Conservation (phyloP, 2,797 vertebrate species). For the Tamandua tetradactyla region DNA sequence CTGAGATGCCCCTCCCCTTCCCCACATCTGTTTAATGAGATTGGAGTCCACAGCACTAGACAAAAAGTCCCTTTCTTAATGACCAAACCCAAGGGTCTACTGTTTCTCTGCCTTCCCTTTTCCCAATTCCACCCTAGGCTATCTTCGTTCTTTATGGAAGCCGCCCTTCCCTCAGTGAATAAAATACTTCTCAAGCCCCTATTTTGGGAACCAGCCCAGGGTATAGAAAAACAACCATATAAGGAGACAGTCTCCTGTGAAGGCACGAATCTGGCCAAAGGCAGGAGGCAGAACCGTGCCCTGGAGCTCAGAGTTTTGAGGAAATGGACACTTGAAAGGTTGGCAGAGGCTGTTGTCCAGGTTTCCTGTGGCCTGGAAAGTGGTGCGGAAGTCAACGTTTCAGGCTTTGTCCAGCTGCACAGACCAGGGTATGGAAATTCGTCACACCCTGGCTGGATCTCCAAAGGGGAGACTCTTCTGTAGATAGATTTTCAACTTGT, state of each 20-base stretch:
- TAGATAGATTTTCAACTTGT: neutral
- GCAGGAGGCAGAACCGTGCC: neutral
- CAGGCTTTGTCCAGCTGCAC: neutral
- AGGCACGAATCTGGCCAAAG: neutral
- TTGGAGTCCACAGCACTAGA: neutral
- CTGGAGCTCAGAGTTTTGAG: neutral
- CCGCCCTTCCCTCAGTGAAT: conserved; percentile 60
- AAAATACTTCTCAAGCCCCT: conserved; percentile 49
- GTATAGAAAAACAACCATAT: neutral
- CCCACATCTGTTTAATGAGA: neutral
- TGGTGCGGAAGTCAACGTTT: neutral
- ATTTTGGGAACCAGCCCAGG: conserved; percentile 55
- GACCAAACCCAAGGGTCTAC: neutral
- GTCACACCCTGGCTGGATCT: neutral
- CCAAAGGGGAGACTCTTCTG: neutral
- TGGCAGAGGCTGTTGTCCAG: conserved; percentile 22
- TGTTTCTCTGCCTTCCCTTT: conserved; percentile 12
- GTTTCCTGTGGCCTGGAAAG: conserved; percentile 48
- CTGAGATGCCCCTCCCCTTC: accelerated
- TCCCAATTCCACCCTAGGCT: neutral
- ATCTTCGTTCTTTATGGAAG: neutral
- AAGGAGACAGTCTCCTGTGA: neutral
- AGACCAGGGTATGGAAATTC: neutral
- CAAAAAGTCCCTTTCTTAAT: neutral
- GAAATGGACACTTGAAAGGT: conserved; percentile 56